Evolutionary conservation across 2,888 invertebrate species (phyloP).

Genomic region (Leptinotarsa tumamoca): DNA sequence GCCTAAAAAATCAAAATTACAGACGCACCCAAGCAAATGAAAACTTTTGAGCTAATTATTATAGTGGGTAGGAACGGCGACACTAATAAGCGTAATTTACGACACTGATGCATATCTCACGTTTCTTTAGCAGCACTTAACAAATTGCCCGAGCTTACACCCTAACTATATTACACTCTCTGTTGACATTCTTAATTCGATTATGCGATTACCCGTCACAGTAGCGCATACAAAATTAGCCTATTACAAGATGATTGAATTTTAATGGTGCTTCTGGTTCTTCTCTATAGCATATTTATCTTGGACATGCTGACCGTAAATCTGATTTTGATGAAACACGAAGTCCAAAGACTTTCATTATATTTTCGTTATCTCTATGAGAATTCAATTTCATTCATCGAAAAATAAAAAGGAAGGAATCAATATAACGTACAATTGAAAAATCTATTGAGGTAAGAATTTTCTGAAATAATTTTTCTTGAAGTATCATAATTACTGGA

Average conservation of each 20-base stretch:
- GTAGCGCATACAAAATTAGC: conserved; percentile 32
- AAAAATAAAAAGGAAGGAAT: no score
- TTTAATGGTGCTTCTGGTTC: conserved; percentile 8
- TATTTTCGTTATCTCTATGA: neutral
- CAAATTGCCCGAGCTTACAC: conserved; percentile 52
- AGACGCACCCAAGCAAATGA: conserved; percentile 2
- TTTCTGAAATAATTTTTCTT: no score
- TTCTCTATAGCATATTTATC: neutral
- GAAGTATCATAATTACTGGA: no score
- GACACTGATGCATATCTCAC: conserved; percentile 60
- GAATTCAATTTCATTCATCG: neutral
- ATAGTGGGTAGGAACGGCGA: conserved; percentile 26
- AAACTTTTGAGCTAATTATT: conserved; percentile 26
- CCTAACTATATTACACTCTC: conserved; percentile 32
- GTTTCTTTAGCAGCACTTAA: conserved; percentile 57
- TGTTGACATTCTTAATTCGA: conserved; percentile 52
- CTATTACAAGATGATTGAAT: conserved; percentile 23
- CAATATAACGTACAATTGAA: no score
- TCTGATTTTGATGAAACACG: neutral
- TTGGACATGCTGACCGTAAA: neutral
- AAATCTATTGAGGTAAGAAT: no score
- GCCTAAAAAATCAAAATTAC: conserved; percentile 1
- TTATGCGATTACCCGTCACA: conserved; percentile 37
- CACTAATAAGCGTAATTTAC: conserved; percentile 61
- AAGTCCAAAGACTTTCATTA: neutral